Conservation (phyloP, 2,797 vertebrate genomes). For the Lepidocolaptes lacrymiger region DNA sequence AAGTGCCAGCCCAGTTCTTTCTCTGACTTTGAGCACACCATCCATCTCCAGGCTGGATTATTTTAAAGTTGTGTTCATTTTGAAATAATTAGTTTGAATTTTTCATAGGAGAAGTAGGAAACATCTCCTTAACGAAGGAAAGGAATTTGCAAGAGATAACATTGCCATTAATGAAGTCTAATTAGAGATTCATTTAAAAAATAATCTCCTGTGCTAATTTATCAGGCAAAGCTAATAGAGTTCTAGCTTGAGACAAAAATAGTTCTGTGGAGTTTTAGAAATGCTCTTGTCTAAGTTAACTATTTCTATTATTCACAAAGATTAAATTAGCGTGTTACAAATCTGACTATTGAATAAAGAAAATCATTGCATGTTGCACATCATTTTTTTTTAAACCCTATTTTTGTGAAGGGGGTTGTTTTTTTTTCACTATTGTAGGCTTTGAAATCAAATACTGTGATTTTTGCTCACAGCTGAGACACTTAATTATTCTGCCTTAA, state of each 20-base stretch:
- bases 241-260: conserved; percentile 38
- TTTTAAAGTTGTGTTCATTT: background rate
- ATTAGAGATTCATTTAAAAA: conserved; percentile 59
- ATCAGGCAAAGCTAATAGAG: conserved; percentile 33
- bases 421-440: background rate
- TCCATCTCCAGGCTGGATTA: background rate
- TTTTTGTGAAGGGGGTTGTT: background rate
- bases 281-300: conserved; percentile 31
- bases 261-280: conserved; percentile 19
- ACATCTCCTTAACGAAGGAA: conserved; percentile 16
- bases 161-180: conserved; percentile 38
- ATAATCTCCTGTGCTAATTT: conserved; percentile 53
- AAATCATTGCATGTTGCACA: background rate
- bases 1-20: background rate
- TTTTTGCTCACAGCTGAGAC: background rate
- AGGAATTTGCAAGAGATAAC: conserved; percentile 43
- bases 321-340: background rate
- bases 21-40: background rate
- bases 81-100: conserved; percentile 20
- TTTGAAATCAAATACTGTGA: background rate
- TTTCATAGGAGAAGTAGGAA: background rate
- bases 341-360: background rate
- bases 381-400: background rate
- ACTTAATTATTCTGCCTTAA: background rate
- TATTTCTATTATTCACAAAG: conserved; percentile 12